Conservation (phyloP, 1,140 invertebrate species). For the Trinorchestia longiramus region DNA sequence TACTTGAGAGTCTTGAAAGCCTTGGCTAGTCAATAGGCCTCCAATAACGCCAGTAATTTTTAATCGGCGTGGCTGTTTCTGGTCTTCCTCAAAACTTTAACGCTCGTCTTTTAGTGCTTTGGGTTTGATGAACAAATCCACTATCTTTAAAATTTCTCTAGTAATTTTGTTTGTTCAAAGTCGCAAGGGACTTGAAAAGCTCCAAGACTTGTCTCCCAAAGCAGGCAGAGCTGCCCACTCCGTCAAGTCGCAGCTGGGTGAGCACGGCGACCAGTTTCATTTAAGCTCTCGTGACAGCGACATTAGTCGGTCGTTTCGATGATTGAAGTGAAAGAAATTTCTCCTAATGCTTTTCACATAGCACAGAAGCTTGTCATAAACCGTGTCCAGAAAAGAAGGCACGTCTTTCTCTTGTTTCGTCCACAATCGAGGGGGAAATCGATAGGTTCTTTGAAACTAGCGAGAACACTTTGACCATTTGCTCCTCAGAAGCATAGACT, state of each 20-base stretch:
- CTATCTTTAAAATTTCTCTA: background rate
- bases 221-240: too few species aligned
- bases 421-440: background rate
- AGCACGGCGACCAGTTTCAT: background rate
- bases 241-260: background rate
- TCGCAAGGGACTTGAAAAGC: background rate
- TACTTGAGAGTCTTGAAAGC: background rate
- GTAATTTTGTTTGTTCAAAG: background rate
- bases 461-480: background rate
- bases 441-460: background rate
- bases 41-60: background rate
- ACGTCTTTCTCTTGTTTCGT: background rate
- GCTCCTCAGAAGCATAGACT: too few species aligned
- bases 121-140: too few species aligned
- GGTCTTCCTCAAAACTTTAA: background rate
- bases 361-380: background rate
- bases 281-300: background rate
- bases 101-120: too few species aligned
- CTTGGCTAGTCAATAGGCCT: background rate
- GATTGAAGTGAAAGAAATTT: background rate
- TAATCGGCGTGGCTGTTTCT: background rate
- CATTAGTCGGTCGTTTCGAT: background rate
- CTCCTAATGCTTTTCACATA: background rate
- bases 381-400: background rate
- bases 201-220: background rate